Evolutionary conservation across 2,113 vertebrate species (phyloP).

Genomic region (Nasalis larvatus): DNA sequence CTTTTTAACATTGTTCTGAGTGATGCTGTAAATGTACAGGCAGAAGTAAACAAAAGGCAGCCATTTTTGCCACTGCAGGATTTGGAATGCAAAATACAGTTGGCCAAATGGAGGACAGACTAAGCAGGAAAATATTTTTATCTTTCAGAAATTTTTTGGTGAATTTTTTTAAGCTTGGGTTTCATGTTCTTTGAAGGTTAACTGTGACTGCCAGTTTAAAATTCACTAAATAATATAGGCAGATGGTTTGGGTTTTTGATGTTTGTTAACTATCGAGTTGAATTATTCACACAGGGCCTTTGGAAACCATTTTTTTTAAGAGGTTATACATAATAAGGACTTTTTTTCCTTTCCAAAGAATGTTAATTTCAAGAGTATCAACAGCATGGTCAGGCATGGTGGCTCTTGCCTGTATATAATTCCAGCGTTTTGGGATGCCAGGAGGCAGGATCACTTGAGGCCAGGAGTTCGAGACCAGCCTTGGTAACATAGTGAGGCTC

Average conservation of each 20-base stretch:
- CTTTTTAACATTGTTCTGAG: conserved; percentile 47
- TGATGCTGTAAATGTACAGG: conserved; percentile 58
- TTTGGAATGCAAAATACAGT: background rate
- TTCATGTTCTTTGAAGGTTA: conserved; percentile 25
- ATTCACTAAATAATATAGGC: conserved; percentile 49
- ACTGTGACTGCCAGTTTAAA: conserved; percentile 6
- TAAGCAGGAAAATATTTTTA: background rate
- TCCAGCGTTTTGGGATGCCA: too few species aligned
- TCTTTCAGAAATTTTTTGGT: background rate
- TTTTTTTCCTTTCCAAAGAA: background rate
- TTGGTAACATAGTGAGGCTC: too few species aligned
- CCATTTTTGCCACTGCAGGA: conserved; percentile 36
- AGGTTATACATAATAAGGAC: background rate
- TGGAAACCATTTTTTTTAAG: background rate
- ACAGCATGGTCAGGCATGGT: too few species aligned
- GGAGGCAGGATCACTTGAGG: too few species aligned
- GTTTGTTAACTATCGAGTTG: conserved; percentile 44
- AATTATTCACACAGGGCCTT: background rate
- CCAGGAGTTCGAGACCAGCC: too few species aligned
- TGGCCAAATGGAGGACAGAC: conserved; percentile 6
- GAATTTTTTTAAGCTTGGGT: background rate
- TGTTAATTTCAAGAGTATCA: background rate
- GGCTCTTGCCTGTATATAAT: too few species aligned
- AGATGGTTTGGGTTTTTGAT: conserved; percentile 4
- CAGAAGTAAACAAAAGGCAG: conserved; percentile 53